phyloP scores from a whole-genome alignment of 2,113 vertebrate genomes.

The Actenoides lindsayi region DNA sequence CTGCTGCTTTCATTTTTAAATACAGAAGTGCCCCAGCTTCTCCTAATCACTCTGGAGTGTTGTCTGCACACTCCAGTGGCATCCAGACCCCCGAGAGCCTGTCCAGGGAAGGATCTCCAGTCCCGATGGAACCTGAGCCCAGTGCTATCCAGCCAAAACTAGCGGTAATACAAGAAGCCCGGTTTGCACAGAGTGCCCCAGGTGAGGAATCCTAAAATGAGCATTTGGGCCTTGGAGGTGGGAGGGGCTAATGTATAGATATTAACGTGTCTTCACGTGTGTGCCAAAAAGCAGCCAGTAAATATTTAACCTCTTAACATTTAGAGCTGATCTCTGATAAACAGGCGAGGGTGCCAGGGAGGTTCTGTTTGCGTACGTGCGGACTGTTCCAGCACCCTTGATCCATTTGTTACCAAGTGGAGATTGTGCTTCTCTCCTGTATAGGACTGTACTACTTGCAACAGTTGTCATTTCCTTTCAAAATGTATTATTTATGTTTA shows the following conservation, averaged over 20 bases:
- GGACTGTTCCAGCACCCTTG: not conserved
- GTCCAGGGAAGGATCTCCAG: conserved; percentile 95
- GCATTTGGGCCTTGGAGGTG: not conserved
- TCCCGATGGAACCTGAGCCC: conserved; percentile 90
- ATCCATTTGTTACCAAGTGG: not conserved
- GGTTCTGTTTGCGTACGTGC: not conserved
- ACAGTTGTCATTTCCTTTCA: not conserved
- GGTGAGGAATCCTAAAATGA: conserved; percentile 71
- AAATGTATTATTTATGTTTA: not conserved
- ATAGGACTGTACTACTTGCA: not conserved
- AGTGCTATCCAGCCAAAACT: conserved; percentile 90
- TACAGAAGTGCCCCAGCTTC: conserved; percentile 96
- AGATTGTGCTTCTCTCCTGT: not conserved
- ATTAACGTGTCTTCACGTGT: fast-evolving
- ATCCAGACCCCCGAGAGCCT: conserved; percentile 97
- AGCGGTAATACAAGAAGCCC: conserved; percentile 93
- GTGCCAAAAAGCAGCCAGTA: not conserved
- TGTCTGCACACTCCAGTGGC: conserved; percentile 96
- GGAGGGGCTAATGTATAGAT: not conserved
- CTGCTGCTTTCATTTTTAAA: conserved; percentile 58
- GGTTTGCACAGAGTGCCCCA: conserved; percentile 93
- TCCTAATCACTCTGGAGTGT: conserved; percentile 92
- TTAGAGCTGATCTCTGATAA: not conserved
- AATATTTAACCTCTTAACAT: not conserved
- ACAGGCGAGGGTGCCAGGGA: fast-evolving